Evolutionary conservation across 2,888 invertebrate species (phyloP), one percentile per base, ranked within the genome.

Genomic region (Timema cristinae): DNA sequence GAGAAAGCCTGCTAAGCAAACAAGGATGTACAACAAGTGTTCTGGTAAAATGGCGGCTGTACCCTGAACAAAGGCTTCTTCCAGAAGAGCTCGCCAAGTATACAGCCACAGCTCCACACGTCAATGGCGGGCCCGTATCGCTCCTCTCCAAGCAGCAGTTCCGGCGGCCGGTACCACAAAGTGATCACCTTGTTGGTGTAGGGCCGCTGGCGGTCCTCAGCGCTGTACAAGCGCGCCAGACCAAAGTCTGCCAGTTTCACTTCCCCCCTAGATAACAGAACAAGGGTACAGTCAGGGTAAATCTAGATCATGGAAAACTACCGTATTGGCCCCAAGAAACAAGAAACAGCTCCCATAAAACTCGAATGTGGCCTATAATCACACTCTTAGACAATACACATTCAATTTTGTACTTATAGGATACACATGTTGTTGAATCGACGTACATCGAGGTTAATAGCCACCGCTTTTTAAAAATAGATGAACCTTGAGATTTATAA

Each of bases 151-250:
- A 99, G 86, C 75, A 99, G 84, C 74, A 99, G 85, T 82, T 99
- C 99, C 0, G 99, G 99, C 51, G 99, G 98, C 10, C 99, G 88
- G 85, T 99, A 99, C 98, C 99, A 99, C 75, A 99, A 84, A 7
- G 99, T 99, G 79, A 99, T 99, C 66, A 99, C 93, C 83, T 98
- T 98, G 85, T 99, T 99, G 51, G 99, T 99, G 84, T 99, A 99
- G 0, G 97, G 96, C 73, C 99, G 88, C 79, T 93, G 91, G 71
- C 94, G 89, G 83, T 98, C 97, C 79, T 97, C 97, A 0, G 97
- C 94, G 80, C 95, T 94, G 85, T 96, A 99, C 48, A 97, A 86
- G 69, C 99, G 90, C 0, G 99, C 98, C 76, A 99, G 86, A 78
- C 99, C 99, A 83, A 99, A 98, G 85, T 99, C 99, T 8, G 97